These are phyloP conservation scores for Pseudococcus longispinus DNA, from an alignment of 2,888 invertebrate species.

Conservation along the genomic window DNA sequence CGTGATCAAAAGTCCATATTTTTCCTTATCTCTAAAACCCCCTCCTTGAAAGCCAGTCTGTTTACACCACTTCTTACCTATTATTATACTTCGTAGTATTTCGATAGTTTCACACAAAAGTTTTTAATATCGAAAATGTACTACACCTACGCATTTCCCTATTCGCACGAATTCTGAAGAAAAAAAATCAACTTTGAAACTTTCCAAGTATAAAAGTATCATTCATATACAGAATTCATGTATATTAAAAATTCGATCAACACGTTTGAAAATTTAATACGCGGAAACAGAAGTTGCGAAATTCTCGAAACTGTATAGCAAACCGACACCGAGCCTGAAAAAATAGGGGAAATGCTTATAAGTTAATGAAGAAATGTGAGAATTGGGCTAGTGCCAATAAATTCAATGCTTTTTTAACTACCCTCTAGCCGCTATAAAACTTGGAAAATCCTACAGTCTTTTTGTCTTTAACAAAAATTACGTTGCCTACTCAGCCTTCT, in stretches of 20 bases:
- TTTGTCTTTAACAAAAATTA: constrained; percentile 3
- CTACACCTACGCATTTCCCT: no score
- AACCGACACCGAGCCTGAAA: background rate
- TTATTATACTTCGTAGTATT: no score
- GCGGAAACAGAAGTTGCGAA: background rate
- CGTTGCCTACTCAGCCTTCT: constrained; percentile 2
- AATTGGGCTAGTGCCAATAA: constrained; percentile 31
- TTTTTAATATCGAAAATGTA: no score
- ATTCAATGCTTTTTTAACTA: constrained; percentile 16
- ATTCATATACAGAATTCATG: no score
- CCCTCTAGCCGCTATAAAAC: constrained; percentile 8
- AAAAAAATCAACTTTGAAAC: no score
- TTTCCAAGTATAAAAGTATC: no score
- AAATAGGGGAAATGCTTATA: background rate
- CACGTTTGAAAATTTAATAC: background rate
- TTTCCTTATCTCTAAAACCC: no score
- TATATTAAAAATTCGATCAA: background rate
- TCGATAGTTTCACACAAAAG: no score
- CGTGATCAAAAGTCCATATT: no score
- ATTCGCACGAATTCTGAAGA: no score
- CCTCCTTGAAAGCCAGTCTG: no score
- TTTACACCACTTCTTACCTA: no score
- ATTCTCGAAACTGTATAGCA: background rate
- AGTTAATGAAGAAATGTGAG: constrained; percentile 34
- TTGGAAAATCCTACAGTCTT: background rate